Conservation (phyloP, 2,888 invertebrate genomes). For the Melieria picta region DNA sequence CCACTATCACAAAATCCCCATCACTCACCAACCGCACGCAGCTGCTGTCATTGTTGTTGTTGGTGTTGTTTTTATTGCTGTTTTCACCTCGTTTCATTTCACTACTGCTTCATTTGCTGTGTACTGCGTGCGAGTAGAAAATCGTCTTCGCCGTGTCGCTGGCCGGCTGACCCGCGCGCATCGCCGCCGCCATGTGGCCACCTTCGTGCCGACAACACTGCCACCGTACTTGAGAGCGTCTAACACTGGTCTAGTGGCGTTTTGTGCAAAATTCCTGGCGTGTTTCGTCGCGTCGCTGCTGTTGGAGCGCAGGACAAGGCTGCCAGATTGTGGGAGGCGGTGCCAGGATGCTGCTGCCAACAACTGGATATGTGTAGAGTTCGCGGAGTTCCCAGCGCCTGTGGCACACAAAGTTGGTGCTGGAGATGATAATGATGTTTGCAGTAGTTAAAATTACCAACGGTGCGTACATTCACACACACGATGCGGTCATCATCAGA, state of each 20-base stretch:
- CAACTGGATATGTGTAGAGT: too few species aligned
- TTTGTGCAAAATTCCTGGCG: slow-evolving; percentile 43
- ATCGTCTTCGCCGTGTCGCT: slow-evolving; percentile 8
- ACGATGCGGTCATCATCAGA: too few species aligned
- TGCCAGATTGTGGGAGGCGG: not conserved
- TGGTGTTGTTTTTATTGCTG: not conserved
- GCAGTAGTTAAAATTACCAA: not conserved
- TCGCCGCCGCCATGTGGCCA: slow-evolving; percentile 1
- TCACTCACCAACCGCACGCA: slow-evolving; percentile 16
- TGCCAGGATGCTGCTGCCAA: slow-evolving; percentile 10
- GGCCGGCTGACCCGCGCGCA: slow-evolving; percentile 12
- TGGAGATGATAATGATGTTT: not conserved
- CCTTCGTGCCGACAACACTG: not conserved
- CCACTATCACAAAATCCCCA: slow-evolving; percentile 14
- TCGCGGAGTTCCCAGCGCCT: slow-evolving; percentile 27
- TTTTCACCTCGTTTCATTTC: not conserved
- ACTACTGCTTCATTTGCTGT: too few species aligned
- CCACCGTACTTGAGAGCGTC: slow-evolving; percentile 40
- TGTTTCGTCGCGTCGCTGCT: slow-evolving; percentile 26
- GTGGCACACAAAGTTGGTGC: not conserved
- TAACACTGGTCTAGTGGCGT: slow-evolving; percentile 40
- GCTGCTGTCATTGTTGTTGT: slow-evolving; percentile 6
- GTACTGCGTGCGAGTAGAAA: too few species aligned
- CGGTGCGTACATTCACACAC: too few species aligned
- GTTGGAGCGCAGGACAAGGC: not conserved